Percentiles rank a stretch among this genome's conserved stretches.
Evolutionary conservation across 2,113 vertebrate genomes (phyloP).

Genomic region (Anser cygnoides): DNA sequence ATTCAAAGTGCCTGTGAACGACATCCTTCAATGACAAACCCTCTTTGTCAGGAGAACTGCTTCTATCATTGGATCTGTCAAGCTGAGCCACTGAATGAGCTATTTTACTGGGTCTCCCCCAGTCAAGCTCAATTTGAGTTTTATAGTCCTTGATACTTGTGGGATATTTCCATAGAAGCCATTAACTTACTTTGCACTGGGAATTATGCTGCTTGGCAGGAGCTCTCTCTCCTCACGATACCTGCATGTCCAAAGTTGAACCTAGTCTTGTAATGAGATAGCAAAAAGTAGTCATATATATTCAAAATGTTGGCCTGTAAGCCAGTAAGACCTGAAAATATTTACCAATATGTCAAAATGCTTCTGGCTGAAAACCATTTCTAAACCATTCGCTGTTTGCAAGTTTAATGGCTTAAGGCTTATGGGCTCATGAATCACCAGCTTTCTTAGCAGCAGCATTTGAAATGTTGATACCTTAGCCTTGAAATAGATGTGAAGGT

Average conservation of each 20-base stretch:
- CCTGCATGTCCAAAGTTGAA: constrained; percentile 45
- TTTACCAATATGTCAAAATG: constrained; percentile 72
- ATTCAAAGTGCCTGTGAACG: not conserved
- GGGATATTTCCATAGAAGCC: constrained; percentile 35
- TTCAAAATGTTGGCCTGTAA: constrained; percentile 70
- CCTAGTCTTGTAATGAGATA: constrained; percentile 60
- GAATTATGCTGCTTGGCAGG: constrained; percentile 47
- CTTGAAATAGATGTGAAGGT: constrained; percentile 72
- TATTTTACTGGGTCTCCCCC: constrained; percentile 13
- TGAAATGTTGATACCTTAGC: constrained; percentile 72
- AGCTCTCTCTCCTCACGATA: constrained; percentile 36
- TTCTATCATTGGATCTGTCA: constrained; percentile 34
- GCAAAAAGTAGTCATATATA: constrained; percentile 68
- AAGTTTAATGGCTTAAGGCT: constrained; percentile 70
- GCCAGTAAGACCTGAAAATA: constrained; percentile 66
- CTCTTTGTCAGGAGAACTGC: constrained; percentile 3
- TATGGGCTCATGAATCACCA: constrained; percentile 69
- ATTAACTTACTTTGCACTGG: constrained; percentile 51
- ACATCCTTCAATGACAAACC: not conserved
- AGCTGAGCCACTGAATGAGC: not conserved
- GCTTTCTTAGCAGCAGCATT: constrained; percentile 64
- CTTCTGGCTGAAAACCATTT: constrained; percentile 57
- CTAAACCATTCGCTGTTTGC: constrained; percentile 65
- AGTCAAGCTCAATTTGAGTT: constrained; percentile 58
- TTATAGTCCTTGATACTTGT: constrained; percentile 60